Evolutionary conservation across 2,888 invertebrate species (phyloP), one percentile per base, ranked within the genome.

Genomic region (Uloborus plumipes): DNA sequence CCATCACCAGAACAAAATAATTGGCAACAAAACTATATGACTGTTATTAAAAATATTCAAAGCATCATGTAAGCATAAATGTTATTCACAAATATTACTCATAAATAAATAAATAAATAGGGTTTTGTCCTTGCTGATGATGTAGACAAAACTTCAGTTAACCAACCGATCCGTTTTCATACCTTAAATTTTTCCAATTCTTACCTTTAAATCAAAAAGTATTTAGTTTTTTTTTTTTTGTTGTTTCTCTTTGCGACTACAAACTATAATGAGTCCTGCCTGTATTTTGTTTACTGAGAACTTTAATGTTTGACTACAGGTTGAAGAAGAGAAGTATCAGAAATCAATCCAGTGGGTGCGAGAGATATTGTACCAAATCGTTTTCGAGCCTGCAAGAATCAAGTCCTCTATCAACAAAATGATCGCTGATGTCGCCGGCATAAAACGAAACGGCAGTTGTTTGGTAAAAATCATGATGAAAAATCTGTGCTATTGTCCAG

Each of bases 321-420:
- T 95, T 55, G 95, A 95, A 88, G 91, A 93, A 0, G 90, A 91
- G 70, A 95, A 95, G 88, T 95, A 94, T 88, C 91, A 91, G 18
- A 91, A 91, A 84, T 94, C 95, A 0, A 92, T 97, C 15, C 90
- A 92, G 71, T 95, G 95, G 92, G 89, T 96, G 71, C 91, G 92
- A 85, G 94, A 96, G 86, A 90, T 97, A 47, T 88, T 97, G 49
- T 94, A 92, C 87, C 89, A 92, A 11, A 92, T 94, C 0, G 91
- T 93, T 85, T 92, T 96, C 86, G 93, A 92, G 0, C 91, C 92
- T 16, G 94, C 95, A 70, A 90, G 96, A 84, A 88, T 96, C 64
- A 92, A 93, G 86, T 93, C 95, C 39, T 93, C 94, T 85, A 94
- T 94, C 0, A 93, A 93, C 84, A 94, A 96, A 89, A 92, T 96